Evolutionary conservation across 2,113 vertebrate genomes (phyloP).

Genomic region (Zosterops borbonicus): DNA sequence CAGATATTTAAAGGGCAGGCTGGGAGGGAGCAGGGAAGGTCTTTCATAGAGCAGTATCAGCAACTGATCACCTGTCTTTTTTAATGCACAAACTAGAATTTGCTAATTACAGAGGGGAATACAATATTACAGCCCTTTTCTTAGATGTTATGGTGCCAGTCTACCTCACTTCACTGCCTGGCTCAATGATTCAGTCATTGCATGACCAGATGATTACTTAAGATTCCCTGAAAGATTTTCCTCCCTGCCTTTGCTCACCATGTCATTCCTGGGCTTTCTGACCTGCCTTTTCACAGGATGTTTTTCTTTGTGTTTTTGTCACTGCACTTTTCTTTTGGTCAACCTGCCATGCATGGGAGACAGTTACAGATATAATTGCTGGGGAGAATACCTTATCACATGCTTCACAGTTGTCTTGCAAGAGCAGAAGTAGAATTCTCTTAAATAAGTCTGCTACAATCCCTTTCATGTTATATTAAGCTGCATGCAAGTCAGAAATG

Average conservation of each 20-base stretch:
- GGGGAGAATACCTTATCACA: background rate
- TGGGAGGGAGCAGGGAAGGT: background rate
- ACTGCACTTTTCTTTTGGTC: background rate
- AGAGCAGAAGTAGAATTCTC: background rate
- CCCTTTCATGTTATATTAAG: background rate
- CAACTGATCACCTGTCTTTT: constrained; percentile 15
- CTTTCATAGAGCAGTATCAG: constrained; percentile 6
- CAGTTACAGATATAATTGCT: background rate
- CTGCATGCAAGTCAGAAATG: background rate
- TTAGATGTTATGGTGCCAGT: constrained; percentile 64
- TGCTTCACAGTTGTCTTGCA: background rate
- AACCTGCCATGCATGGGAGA: background rate
- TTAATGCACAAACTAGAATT: constrained; percentile 19
- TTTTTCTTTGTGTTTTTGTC: background rate
- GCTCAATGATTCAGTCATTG: constrained; percentile 66
- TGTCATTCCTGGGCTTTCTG: background rate
- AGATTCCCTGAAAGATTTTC: constrained; percentile 60
- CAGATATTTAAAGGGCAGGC: background rate
- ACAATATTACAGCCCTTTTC: constrained; percentile 66
- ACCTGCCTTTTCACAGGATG: constrained; percentile 19
- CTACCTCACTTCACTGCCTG: constrained; percentile 59
- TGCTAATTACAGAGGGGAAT: constrained; percentile 52
- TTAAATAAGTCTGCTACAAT: background rate
- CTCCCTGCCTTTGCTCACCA: background rate
- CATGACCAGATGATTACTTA: constrained; percentile 44